Base-by-base conservation (phyloP, 2,797 vertebrate species). In the Poliocrania exsul region DNA sequence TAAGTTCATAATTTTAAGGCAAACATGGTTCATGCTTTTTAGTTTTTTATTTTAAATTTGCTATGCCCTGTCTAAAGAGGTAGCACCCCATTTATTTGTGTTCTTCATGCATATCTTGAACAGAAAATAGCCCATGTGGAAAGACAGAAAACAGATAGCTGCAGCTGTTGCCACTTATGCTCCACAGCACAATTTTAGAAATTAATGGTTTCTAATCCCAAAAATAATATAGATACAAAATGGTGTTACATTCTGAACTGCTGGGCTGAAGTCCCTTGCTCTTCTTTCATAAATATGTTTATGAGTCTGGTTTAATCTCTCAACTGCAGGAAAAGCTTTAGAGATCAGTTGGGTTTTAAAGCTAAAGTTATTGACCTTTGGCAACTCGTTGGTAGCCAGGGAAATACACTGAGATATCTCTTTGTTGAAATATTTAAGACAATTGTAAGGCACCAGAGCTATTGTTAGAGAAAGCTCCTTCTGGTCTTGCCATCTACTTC, bases 141-240 rank as follows among this genome's bases (percentile, higher is more conserved):
- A 97, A 97, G 97, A 95, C 79, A 85, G 95, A 24, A 91, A 96
- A 93, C 86, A 94, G 95, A 95, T 74, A 86, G 92, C 87, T 97
- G 79, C 97, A 97, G 97, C 97, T 97, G 96, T 96, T 96, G 88
- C 95, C 78, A 77, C 97, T 97, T 96, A 95, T 86, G 96, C 97
- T 96, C 96, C 95, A 90, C 95, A 97, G 97, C 97, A 97, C 97
- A 97, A 96, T 97, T 97, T 97, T 81, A 86, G 96, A 96, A 97
- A 97, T 97, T 95, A 97, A 96, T 93, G 94, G 86, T 95, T 96
- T 97, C 92, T 94, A 95, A 96, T 97, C 96, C 96, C 89, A 62
- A 96, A 97, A 96, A 97, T 92, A 96, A 96, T 97, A 95, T 88
- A 91, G 96, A 92, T 94, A 79, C 58, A 91, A 93, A 49, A 35